Evolutionary conservation across 2,888 invertebrate genomes (phyloP), one percentile per base, ranked within the genome.

Genomic region (Hoplodrina ambigua): DNA sequence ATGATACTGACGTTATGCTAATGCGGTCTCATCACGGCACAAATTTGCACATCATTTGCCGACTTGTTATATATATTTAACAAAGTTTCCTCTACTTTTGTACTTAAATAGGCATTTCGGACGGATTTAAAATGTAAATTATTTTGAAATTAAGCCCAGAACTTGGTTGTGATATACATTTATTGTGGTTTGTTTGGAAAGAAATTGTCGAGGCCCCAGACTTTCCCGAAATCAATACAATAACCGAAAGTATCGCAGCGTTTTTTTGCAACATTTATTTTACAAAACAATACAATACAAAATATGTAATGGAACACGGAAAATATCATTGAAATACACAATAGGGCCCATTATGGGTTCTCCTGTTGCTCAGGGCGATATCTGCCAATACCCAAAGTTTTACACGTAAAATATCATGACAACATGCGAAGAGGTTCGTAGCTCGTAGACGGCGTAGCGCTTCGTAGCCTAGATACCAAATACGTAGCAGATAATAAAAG

Each of bases 11-110:
- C 74, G 79, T 81, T 85, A 86, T 87, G 86, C 74, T 83, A 86
- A 89, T 87, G 82, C 83, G 78, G 60, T 66, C 78, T 82, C 82
- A 76, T 85, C 79, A 80, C 75, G 79, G 61, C 74, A 60, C 73
- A 80, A 85, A 88, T 88, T 88, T 85, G 80, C 86, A 86, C 87
- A 83, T 83, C 84, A 86, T 86, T 86, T 81, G 80, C 78, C 78
- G 81, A 78, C 81, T 85, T 85, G 79, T 78, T 81, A 82, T 83
- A 76, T 60, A 82, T 84, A 82, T 81, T 81, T 73, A 80, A 76
- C 78, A 80, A 86, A 84, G 79, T 83, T 83, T 80, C 77, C 78
- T 75, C 81, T 79, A 78, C 83, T 78, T 84, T 82, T 73, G 82
- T 82, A 84, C 69, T 84, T 82, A 82, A 80, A 75, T 54, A 59